Conservation (phyloP, 2,797 vertebrate genomes). For the Scyliorhinus canicula region DNA sequence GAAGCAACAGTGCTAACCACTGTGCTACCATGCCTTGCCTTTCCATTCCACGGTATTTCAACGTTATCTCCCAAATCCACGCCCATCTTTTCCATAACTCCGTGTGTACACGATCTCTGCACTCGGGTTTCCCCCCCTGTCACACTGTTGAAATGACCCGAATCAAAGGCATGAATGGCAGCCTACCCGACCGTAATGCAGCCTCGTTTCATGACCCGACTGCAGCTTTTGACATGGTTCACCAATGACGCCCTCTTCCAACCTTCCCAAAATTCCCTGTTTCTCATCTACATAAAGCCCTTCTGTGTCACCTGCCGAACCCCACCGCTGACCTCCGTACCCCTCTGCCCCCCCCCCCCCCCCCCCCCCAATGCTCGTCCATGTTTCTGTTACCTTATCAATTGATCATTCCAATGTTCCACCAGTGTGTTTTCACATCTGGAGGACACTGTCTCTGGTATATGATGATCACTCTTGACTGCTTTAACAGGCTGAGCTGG, state of each 20-base stretch:
- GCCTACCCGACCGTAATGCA: neutral
- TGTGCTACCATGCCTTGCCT: too few relatives aligned
- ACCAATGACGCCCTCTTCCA: neutral
- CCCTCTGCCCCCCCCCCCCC: too few relatives aligned
- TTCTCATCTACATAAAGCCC: neutral
- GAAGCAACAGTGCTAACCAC: too few relatives aligned
- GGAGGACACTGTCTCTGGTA: neutral
- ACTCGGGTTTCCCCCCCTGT: neutral
- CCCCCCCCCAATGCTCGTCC: too few relatives aligned
- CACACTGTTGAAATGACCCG: neutral
- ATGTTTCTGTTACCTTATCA: neutral
- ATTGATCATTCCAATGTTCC: neutral
- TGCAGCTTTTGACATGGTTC: neutral
- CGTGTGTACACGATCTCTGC: neutral
- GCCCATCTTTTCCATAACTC: too few relatives aligned
- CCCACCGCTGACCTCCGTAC: too few relatives aligned
- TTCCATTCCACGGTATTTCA: too few relatives aligned
- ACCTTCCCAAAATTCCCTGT: neutral
- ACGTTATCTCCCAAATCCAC: too few relatives aligned
- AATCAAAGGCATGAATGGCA: neutral
- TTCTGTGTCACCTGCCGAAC: neutral
- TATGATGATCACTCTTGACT: neutral
- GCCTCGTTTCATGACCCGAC: neutral
- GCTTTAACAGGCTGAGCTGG: neutral
- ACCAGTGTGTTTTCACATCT: neutral